A percentile compares a stretch with the other conserved stretches of the same genome.
These are phyloP conservation scores for Oncorhynchus mykiss DNA, from an alignment of 2,113 vertebrate genomes.

Conservation along the genomic window DNA sequence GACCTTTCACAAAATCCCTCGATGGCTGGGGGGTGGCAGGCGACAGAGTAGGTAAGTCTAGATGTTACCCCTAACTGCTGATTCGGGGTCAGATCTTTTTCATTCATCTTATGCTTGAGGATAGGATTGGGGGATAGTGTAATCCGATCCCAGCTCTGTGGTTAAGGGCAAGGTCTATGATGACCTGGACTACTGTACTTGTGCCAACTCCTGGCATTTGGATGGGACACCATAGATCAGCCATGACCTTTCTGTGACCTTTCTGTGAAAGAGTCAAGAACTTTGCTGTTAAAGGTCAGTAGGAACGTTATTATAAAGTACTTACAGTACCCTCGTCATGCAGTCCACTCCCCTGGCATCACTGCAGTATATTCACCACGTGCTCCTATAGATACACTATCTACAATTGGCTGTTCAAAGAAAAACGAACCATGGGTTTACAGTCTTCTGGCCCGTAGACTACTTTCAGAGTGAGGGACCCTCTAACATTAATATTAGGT, in stretches of 20 bases:
- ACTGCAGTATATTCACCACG: too few relatives aligned
- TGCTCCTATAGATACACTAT: too few relatives aligned
- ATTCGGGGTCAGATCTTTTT: neutral
- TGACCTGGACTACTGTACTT: neutral
- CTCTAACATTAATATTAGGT: too few relatives aligned
- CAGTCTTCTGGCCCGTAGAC: too few relatives aligned
- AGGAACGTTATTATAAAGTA: constrained; percentile 47
- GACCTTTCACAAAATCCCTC: constrained; percentile 61
- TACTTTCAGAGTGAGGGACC: too few relatives aligned
- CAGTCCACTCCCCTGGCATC: too few relatives aligned
- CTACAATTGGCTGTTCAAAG: too few relatives aligned
- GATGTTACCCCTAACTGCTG: neutral
- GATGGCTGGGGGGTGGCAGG: too few relatives aligned
- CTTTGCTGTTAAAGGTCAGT: constrained; percentile 44
- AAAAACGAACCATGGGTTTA: too few relatives aligned
- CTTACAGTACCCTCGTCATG: neutral
- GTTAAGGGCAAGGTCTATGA: neutral
- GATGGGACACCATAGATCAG: constrained; percentile 13
- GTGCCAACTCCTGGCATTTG: constrained; percentile 44
- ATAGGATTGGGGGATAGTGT: neutral
- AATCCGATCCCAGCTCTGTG: neutral
- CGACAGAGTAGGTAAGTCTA: neutral
- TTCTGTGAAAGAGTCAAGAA: constrained; percentile 41
- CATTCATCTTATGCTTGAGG: too few relatives aligned
- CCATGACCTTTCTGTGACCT: constrained; percentile 58